phyloP scores from a whole-genome alignment of 2,113 vertebrate species.

The Mormoops blainvillei region DNA sequence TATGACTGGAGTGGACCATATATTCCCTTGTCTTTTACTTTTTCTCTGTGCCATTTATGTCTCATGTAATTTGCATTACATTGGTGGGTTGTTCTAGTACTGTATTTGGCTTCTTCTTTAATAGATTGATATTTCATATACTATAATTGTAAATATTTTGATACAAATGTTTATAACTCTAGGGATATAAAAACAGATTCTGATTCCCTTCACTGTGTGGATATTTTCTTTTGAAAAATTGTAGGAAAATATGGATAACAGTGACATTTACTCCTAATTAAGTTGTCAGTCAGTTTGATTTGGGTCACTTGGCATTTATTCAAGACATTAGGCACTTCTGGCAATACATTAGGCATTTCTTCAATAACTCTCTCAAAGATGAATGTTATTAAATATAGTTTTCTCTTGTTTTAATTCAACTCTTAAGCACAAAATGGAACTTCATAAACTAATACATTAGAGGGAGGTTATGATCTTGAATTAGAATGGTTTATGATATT shows the following conservation, averaged over 20 bases:
- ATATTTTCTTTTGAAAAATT: constrained; percentile 32
- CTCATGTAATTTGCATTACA: constrained; percentile 71
- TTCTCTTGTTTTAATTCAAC: constrained; percentile 37
- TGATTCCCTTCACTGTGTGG: constrained; percentile 74
- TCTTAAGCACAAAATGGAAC: constrained; percentile 24
- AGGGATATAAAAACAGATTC: constrained; percentile 81
- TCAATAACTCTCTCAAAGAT: constrained; percentile 6
- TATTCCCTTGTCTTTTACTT: constrained; percentile 69
- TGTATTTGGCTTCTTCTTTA: constrained; percentile 81
- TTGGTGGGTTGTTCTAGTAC: constrained; percentile 80
- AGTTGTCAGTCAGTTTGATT: constrained; percentile 13
- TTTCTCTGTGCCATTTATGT: constrained; percentile 77
- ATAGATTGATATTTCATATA: constrained; percentile 78
- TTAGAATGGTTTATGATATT: constrained; percentile 22
- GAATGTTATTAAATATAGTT: constrained; percentile 26
- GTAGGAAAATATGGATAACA: not conserved
- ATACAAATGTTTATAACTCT: constrained; percentile 84
- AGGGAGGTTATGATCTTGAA: constrained; percentile 35
- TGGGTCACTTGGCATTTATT: constrained; percentile 44
- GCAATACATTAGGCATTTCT: constrained; percentile 27
- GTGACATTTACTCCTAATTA: constrained; percentile 1
- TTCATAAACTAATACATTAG: constrained; percentile 7
- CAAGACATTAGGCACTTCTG: not conserved
- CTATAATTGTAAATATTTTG: constrained; percentile 87
- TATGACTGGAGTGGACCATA: constrained; percentile 58